A percentile compares a stretch with the other conserved stretches of the same genome.
phyloP scores from a whole-genome alignment of 2,113 vertebrate species.

The Chiloscyllium plagiosum region DNA sequence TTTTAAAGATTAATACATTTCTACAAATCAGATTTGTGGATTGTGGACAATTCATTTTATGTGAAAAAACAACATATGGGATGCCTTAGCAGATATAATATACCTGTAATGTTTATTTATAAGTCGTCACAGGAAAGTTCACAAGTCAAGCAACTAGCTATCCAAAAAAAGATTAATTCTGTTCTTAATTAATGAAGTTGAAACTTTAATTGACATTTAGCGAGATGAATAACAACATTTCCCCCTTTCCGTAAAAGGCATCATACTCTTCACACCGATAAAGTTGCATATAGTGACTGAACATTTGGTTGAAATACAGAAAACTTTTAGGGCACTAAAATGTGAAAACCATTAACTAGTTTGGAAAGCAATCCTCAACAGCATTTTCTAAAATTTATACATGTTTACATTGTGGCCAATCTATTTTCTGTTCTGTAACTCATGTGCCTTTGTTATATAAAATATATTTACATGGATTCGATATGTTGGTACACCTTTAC shows the following conservation, averaged over 20 bases:
- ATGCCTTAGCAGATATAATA: background rate
- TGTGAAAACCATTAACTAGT: background rate
- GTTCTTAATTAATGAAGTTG: background rate
- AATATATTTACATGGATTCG: constrained; percentile 26
- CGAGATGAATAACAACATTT: background rate
- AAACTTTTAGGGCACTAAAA: background rate
- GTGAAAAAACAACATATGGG: background rate
- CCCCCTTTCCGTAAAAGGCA: background rate
- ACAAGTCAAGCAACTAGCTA: background rate
- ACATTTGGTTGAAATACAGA: background rate
- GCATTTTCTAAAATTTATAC: background rate
- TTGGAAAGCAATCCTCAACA: background rate
- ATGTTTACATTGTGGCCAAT: background rate
- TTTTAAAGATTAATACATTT: background rate
- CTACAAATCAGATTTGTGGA: background rate
- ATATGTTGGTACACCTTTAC: background rate
- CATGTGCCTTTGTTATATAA: constrained; percentile 33
- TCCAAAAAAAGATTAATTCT: background rate
- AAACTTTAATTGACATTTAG: background rate
- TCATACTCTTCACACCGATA: background rate
- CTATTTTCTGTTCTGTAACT: constrained; percentile 10
- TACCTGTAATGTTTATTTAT: background rate
- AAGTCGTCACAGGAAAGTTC: background rate
- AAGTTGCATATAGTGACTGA: background rate
- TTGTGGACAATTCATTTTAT: background rate